Conservation (phyloP, 2,113 vertebrate species). For the Prolemur simus region DNA sequence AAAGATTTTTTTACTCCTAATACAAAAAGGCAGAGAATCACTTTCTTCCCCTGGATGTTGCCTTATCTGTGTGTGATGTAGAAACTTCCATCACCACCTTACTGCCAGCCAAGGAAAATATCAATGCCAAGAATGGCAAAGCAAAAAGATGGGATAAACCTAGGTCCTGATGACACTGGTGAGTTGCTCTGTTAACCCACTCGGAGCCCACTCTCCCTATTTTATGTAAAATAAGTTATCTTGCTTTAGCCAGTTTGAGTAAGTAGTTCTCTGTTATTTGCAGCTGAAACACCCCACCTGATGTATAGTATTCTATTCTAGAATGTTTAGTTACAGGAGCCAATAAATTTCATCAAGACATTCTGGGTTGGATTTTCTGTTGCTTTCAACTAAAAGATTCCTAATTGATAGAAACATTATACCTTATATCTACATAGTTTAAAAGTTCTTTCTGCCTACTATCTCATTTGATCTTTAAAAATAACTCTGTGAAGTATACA, state of each 20-base stretch:
- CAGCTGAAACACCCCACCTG: neutral
- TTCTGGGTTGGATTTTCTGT: neutral
- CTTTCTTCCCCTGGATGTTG: neutral
- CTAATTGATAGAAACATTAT: neutral
- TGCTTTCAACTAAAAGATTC: conserved; percentile 14
- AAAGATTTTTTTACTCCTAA: neutral
- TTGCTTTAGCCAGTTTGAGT: neutral
- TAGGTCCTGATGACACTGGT: neutral
- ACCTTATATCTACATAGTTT: neutral
- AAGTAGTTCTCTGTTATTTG: neutral
- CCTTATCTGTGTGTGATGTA: neutral
- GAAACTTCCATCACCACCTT: neutral
- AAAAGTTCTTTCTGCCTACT: neutral
- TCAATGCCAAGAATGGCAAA: neutral
- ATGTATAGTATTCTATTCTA: neutral
- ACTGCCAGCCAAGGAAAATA: neutral
- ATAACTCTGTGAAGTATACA: neutral
- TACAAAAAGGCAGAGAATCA: neutral
- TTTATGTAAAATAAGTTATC: neutral
- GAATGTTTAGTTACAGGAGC: conserved; percentile 5
- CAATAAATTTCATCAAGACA: neutral
- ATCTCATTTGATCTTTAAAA: neutral
- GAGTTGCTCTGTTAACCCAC: neutral
- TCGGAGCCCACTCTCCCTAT: neutral
- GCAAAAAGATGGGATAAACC: neutral